phyloP scores from a whole-genome alignment of 2,797 vertebrate species.

The Octomys mimax region DNA sequence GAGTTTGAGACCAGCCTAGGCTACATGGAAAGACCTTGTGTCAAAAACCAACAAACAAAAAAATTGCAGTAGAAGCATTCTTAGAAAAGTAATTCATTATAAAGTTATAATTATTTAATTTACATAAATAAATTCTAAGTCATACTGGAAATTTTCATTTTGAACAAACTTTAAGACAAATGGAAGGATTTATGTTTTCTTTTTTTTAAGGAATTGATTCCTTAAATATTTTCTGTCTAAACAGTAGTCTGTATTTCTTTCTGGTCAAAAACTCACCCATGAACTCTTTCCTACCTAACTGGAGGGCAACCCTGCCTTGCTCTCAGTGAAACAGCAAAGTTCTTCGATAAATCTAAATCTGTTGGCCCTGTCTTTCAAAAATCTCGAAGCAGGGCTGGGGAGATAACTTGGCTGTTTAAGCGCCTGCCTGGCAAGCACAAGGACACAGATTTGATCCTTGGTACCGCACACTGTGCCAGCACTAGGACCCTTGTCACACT shows the following conservation, averaged over 20 bases:
- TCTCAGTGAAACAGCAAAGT: slow-evolving; percentile 53
- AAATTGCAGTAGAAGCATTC: neutral
- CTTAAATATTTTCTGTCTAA: slow-evolving; percentile 54
- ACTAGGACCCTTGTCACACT: too few relatives aligned
- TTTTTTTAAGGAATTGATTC: slow-evolving; percentile 39
- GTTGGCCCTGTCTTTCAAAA: neutral
- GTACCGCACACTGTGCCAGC: too few relatives aligned
- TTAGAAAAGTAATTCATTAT: slow-evolving; percentile 24
- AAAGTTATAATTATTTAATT: slow-evolving; percentile 30
- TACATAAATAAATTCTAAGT: slow-evolving; percentile 48
- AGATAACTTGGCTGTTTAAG: too few relatives aligned
- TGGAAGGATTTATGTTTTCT: neutral
- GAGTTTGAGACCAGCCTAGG: neutral
- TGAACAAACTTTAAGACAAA: slow-evolving; percentile 52
- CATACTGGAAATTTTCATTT: neutral
- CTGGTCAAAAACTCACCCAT: slow-evolving; percentile 16
- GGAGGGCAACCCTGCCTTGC: neutral
- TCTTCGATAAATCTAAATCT: slow-evolving; percentile 36
- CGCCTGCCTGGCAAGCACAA: too few relatives aligned
- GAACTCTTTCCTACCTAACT: slow-evolving; percentile 29
- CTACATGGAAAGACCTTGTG: neutral
- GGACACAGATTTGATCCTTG: too few relatives aligned
- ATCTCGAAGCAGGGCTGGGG: neutral
- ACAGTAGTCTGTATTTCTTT: slow-evolving; percentile 59
- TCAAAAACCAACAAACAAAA: neutral